Conservation (phyloP, 2,797 vertebrate genomes). For the Channallabes apus region DNA sequence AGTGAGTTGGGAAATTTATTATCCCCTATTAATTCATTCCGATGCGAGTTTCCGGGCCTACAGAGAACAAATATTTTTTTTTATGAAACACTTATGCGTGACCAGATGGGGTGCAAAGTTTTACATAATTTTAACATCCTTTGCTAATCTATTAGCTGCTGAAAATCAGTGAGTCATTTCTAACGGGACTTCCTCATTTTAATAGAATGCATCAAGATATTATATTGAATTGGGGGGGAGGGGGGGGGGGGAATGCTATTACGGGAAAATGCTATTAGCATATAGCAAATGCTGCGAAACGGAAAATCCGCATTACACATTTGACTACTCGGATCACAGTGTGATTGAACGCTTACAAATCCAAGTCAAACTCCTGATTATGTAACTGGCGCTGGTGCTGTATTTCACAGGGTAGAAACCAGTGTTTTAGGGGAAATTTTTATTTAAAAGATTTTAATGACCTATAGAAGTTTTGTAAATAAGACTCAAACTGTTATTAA, state of each 20-base stretch:
- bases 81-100: slow-evolving; percentile 20
- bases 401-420: too few species aligned
- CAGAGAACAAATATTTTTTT: slow-evolving; percentile 20
- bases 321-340: slow-evolving; percentile 9
- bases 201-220: slow-evolving; percentile 33
- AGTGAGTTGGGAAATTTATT: neutral
- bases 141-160: slow-evolving; percentile 29
- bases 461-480: neutral
- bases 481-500: neutral
- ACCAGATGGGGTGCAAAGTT: slow-evolving; percentile 36
- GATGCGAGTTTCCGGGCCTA: neutral
- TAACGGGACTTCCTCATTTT: slow-evolving; percentile 15
- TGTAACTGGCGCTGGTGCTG: neutral
- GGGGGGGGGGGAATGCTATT: too few species aligned
- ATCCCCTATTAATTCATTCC: slow-evolving; percentile 23
- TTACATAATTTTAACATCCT: slow-evolving; percentile 15
- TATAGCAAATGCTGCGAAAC: too few species aligned
- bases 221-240: too few species aligned
- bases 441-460: neutral
- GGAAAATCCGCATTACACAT: slow-evolving; percentile 31
- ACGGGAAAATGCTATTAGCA: too few species aligned
- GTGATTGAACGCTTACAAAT: neutral
- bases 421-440: neutral
- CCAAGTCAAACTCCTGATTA: slow-evolving; percentile 21
- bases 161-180: slow-evolving; percentile 29